Evolutionary conservation across 2,888 invertebrate genomes (phyloP), one percentile per base, ranked within the genome.

Genomic region (Peribatodes rhomboidaria): DNA sequence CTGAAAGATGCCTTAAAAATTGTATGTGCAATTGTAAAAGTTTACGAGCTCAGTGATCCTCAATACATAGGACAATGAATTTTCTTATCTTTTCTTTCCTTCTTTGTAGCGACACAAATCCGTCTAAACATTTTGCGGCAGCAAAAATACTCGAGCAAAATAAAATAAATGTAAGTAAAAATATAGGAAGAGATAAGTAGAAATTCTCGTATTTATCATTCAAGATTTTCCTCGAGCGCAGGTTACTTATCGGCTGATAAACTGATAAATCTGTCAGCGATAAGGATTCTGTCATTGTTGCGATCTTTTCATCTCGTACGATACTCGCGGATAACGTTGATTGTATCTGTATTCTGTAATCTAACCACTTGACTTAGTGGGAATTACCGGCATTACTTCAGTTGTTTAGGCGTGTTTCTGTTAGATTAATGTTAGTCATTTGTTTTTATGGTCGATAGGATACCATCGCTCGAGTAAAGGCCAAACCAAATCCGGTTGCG

Each of bases 281-380:
- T 65, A 65, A 57, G 63, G 49, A 20, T 49, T 57, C 63, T 59
- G 39, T 41, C 63, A 53, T 41, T 64, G 47, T 49, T 16, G 41
- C 41, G 55, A 65, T 60, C 60, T 65, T 37, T 50, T 65, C 64
- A 64, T 55, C 64, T 59, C 37, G 16, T 54, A 11, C 35, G 18
- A 11, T 54, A 53, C 57, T 49, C 37, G 59, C 7, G 35, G 57
- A 62, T 52, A 47, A 20, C 44, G 9, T 22, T 18, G 52, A 6
- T 39, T 10, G n/a, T 49, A 2, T 44, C 46, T 65, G 39, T 50
- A n/a, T 52, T 6, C n/a, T n/a, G n/a, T n/a, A n/a, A 60, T 55
- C 56, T 37, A 18, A 7, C 50, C 64, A 60, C 59, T 65, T 65
- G 59, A 65, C 59, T 56, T 65, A 56, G 65, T 56, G 1, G 56